phyloP scores from a whole-genome alignment of 2,113 vertebrate genomes.

The Gallinago media region DNA sequence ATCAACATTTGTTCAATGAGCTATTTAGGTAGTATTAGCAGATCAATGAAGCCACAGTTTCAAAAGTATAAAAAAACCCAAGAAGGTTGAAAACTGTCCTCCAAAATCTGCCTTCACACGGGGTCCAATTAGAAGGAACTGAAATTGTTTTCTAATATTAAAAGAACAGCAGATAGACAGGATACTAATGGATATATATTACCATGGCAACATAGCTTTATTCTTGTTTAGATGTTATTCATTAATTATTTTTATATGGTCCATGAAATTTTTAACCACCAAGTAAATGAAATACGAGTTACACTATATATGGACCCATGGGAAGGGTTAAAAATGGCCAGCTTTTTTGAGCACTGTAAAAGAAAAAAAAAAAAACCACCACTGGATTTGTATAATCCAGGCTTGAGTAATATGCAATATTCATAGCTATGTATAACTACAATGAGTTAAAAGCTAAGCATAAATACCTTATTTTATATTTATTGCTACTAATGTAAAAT shows the following conservation, averaged over 20 bases:
- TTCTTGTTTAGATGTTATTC: neutral
- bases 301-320: neutral
- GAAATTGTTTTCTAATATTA: neutral
- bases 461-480: neutral
- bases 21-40: neutral
- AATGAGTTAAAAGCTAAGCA: neutral
- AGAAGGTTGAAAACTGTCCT: neutral
- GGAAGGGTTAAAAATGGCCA: neutral
- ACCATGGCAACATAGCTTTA: neutral
- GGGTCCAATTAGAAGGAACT: neutral
- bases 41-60: neutral
- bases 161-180: neutral
- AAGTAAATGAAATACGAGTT: neutral
- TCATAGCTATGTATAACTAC: neutral
- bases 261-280: neutral
- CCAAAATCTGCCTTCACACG: neutral
- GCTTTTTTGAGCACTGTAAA: neutral
- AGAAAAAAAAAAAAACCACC: neutral
- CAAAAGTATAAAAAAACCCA: neutral
- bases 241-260: neutral
- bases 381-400: neutral
- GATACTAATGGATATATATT: neutral
- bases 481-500: neutral
- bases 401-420: neutral
- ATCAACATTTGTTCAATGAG: neutral